These are phyloP conservation scores for Porites lutea DNA, from an alignment of 64 coral and sea anemone genomes.

Conservation along the genomic window DNA sequence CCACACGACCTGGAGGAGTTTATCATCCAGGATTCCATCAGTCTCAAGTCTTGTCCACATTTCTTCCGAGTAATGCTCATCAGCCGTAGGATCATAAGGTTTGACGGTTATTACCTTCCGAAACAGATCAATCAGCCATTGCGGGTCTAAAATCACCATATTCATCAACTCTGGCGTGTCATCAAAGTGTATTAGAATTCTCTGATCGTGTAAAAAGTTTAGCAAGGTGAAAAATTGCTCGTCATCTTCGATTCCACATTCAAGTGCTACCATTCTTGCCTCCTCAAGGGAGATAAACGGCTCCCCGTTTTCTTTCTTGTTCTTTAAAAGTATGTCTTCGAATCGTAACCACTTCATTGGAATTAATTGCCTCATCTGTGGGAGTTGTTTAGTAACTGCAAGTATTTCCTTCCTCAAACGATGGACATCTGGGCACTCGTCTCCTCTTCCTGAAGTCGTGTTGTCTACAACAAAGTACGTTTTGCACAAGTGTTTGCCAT, in stretches of 20 bases:
- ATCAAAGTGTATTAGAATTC: not conserved
- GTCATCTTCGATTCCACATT: not conserved
- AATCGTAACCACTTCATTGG: not conserved
- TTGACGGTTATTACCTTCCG: slow-evolving; percentile 6
- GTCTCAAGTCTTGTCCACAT: not conserved
- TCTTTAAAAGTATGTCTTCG: not conserved
- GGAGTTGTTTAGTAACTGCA: not conserved
- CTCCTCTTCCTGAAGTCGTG: not conserved
- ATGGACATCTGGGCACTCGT: not conserved
- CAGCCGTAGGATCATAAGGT: not conserved
- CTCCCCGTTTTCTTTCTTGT: not conserved
- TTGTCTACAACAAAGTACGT: not conserved
- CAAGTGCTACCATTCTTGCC: not conserved
- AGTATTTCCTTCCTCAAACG: not conserved
- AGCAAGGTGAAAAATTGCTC: not conserved
- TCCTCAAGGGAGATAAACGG: not conserved
- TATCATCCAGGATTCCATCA: not conserved
- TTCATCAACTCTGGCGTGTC: not conserved
- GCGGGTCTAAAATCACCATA: not conserved
- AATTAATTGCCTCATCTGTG: not conserved
- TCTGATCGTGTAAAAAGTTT: slow-evolving; percentile 6
- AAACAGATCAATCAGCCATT: slow-evolving; percentile 9
- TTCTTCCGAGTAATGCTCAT: not conserved
- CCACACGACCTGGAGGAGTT: not conserved
- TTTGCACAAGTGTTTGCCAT: not conserved